phyloP scores from a whole-genome alignment of 2,797 vertebrate genomes.

The Tolypeutes matacus region DNA sequence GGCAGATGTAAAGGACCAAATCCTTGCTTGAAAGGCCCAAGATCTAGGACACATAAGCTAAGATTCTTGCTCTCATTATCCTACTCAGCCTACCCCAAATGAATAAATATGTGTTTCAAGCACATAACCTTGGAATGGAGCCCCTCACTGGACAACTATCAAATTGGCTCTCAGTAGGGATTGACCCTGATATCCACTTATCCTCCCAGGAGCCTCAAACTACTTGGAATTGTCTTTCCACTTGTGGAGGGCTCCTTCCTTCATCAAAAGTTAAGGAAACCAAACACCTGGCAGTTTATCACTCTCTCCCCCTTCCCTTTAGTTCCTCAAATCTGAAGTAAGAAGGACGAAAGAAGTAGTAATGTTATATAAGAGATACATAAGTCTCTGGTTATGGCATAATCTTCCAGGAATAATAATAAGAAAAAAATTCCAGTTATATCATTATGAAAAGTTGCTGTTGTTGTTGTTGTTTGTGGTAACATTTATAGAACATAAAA shows the following conservation, averaged over 20 bases:
- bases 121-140: constrained; percentile 15
- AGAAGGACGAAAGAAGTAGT: background rate
- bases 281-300: constrained; percentile 1
- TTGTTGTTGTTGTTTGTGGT: background rate
- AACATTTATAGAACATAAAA: too few species aligned
- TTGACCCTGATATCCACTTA: background rate
- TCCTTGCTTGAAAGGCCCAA: background rate
- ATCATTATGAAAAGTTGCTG: background rate
- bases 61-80: background rate
- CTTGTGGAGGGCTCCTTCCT: background rate
- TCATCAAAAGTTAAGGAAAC: constrained; percentile 30
- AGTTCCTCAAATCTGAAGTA: background rate
- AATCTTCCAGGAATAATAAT: background rate
- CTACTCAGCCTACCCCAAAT: background rate
- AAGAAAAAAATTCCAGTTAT: background rate
- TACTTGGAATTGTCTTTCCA: background rate
- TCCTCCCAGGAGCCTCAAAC: background rate
- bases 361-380: background rate
- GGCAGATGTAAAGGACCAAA: background rate
- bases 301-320: background rate
- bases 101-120: constrained; percentile 36
- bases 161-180: background rate
- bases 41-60: background rate
- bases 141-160: background rate
- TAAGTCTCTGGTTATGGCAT: background rate